Percentiles rank a stretch among this genome's conserved stretches.
Evolutionary conservation across 2,888 invertebrate genomes (phyloP).

Genomic region (Andrena flavipes): DNA sequence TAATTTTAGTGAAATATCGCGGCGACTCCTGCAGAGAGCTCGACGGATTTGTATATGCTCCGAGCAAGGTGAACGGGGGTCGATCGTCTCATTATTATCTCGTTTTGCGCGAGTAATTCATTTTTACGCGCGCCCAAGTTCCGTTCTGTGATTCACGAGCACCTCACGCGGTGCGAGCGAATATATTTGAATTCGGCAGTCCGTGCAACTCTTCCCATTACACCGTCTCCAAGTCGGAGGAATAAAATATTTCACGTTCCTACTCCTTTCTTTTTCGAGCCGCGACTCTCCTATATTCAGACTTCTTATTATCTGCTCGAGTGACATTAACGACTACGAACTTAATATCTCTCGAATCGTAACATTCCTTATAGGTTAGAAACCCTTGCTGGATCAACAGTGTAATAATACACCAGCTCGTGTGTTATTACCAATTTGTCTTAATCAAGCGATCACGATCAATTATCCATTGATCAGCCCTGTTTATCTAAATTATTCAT

Average conservation of each 20-base stretch:
- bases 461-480: slow-evolving; percentile 3
- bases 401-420: not conserved
- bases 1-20: slow-evolving; percentile 75
- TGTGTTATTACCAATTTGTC: slow-evolving; percentile 23
- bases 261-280: too few relatives aligned
- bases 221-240: not conserved
- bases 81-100: slow-evolving; percentile 74
- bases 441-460: slow-evolving; percentile 15
- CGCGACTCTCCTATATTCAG: too few relatives aligned
- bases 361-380: not conserved
- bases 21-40: slow-evolving; percentile 50
- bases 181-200: slow-evolving; percentile 26
- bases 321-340: too few relatives aligned
- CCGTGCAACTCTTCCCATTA: slow-evolving; percentile 26
- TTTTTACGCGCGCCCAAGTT: slow-evolving; percentile 69
- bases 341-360: too few relatives aligned
- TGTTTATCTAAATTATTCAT: slow-evolving; percentile 48
- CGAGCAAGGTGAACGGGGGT: slow-evolving; percentile 27
- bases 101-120: slow-evolving; percentile 73
- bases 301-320: too few relatives aligned
- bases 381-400: not conserved
- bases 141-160: slow-evolving; percentile 68
- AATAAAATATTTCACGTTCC: not conserved
- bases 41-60: slow-evolving; percentile 46
- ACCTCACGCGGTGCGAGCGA: slow-evolving; percentile 44